Base-by-base conservation (phyloP, 2,888 invertebrate species). In the Pasiphila rectangulata region DNA sequence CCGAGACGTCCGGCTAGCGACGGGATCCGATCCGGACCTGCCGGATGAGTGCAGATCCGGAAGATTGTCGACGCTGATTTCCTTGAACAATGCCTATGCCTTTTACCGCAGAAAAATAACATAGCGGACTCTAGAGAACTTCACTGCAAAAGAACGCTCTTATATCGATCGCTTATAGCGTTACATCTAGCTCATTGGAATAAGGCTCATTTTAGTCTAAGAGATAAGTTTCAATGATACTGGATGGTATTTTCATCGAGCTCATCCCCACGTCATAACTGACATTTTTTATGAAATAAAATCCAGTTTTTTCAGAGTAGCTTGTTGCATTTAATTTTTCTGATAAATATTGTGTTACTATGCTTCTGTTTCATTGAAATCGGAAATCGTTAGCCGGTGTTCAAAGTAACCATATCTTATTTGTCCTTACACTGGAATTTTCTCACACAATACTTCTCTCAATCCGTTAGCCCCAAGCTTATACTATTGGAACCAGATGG, bases 21-120 rank as follows among this genome's bases (percentile, higher is more conserved):
- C 69, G 63, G 70, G 67, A 69, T 72, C 69, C 71, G 72, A 71
- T 75, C 72, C 71, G 68, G 50, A 46, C 36, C 40, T 20, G 25
- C 40, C 38, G 75, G 69, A 75, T 77, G 76, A 81, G 71, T 79
- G 72, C 63, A 56, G 52, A 55, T 54, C 69, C 69, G 66, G 51
- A 65, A 75, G 83, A 83, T 83, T 75, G 75, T 75, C 72, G 71
- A 64, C 71, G 63, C 71, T 78, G 79, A 82, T 82, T 83, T 75
- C 67, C 70, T 72, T 68, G 67, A 72, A 77, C 77, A 80, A 75
- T 74, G 63, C 70, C 32, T 25, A n/a, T n/a, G 42, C 29, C 19
- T 48, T 35, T 20, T 12, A 25, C 41, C 34, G 10, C 35, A 35
- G 40, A 21, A 29, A 23, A n/a, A 30, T 7, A 27, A 27, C 25